A percentile compares a stretch with the other conserved stretches of the same genome.
phyloP scores from a whole-genome alignment of 2,113 vertebrate genomes.

The Turdus rufiventris region DNA sequence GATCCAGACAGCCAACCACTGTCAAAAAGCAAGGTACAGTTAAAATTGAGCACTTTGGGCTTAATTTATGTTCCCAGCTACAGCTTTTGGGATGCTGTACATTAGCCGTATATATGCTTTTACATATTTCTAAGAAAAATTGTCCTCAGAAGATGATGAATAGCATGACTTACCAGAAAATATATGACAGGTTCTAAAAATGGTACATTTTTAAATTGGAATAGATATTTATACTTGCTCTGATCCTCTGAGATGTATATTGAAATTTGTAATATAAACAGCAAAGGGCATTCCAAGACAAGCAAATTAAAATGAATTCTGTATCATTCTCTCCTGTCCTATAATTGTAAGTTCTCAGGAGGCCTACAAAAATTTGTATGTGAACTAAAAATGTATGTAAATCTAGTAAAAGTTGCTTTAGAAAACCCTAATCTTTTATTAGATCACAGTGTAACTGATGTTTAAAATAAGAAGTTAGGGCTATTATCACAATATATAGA shows the following conservation, averaged over 20 bases:
- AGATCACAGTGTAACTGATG: conserved; percentile 4
- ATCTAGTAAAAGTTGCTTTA: conserved; percentile 25
- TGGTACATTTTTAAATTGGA: conserved; percentile 43
- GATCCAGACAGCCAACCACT: background rate
- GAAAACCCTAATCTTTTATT: conserved; percentile 42
- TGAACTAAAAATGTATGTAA: conserved; percentile 34
- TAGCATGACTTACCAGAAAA: conserved; percentile 39
- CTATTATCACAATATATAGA: conserved; percentile 17
- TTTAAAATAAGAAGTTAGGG: conserved; percentile 10
- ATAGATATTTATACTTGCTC: conserved; percentile 55
- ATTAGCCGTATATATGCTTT: conserved; percentile 14
- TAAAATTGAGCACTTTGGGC: background rate
- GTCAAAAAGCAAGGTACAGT: background rate
- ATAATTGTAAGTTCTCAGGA: conserved; percentile 47
- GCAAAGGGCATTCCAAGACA: conserved; percentile 61
- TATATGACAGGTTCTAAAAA: conserved; percentile 46
- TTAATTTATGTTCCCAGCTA: conserved; percentile 27
- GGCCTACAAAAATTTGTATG: conserved; percentile 44
- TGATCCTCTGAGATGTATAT: conserved; percentile 56
- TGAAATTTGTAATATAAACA: conserved; percentile 54
- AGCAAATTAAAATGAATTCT: conserved; percentile 66
- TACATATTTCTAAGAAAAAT: conserved; percentile 54
- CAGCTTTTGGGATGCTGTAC: conserved; percentile 36
- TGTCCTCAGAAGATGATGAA: conserved; percentile 37
- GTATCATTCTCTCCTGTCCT: conserved; percentile 52